Percentiles rank a stretch among this genome's conserved stretches.
Conservation (phyloP, 2,797 vertebrate genomes). For the Catostomus latipinnis region DNA sequence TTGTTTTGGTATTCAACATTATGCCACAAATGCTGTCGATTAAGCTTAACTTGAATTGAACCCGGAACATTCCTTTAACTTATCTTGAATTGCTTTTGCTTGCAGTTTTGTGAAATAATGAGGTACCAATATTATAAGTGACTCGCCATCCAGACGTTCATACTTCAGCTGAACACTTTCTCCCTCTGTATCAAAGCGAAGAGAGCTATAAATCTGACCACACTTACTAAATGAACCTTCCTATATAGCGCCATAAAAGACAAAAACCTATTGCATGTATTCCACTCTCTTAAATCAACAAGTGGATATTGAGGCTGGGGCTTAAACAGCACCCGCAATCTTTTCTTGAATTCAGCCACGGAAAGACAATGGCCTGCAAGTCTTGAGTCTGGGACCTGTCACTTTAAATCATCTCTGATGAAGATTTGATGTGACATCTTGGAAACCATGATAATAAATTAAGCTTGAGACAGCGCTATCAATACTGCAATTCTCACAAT, state of each 20-base stretch:
- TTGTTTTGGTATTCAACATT: no score
- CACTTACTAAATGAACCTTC: conserved; percentile 7
- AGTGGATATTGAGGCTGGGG: conserved; percentile 26
- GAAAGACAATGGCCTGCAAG: conserved; percentile 47
- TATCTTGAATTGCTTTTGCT: no score
- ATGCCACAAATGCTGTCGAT: no score
- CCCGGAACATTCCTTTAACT: no score
- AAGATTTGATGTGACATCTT: conserved; percentile 55
- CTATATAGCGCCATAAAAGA: neutral
- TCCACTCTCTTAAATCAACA: conserved; percentile 9
- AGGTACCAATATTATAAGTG: neutral
- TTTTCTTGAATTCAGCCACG: conserved; percentile 33
- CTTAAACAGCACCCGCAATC: conserved; percentile 41
- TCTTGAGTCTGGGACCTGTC: conserved; percentile 50
- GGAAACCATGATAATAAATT: conserved; percentile 49
- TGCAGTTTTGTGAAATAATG: no score
- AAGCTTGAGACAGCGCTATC: conserved; percentile 41
- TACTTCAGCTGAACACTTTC: neutral
- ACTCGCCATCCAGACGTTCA: neutral
- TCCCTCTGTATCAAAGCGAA: conserved; percentile 7
- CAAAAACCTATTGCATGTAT: conserved; percentile 9
- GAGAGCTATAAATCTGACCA: conserved; percentile 7
- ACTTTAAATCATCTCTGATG: conserved; percentile 50
- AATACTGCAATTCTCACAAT: conserved; percentile 43
- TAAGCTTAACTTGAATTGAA: no score